Evolutionary conservation across 2,113 vertebrate genomes (phyloP).

Genomic region (Tachuris rubrigastra): DNA sequence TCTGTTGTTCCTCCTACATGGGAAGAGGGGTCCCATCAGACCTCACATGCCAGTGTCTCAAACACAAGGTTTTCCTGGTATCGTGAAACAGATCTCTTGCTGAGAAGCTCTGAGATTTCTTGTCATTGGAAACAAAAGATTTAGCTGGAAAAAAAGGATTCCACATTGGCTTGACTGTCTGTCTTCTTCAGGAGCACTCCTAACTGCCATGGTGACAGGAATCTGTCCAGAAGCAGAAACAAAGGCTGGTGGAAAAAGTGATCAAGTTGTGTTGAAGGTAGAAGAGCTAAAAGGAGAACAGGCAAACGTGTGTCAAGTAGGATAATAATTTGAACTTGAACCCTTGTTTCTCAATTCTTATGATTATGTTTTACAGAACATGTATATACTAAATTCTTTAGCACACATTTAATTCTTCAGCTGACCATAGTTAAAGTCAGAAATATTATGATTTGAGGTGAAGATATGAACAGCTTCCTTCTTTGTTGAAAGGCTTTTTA

Average conservation of each 20-base stretch:
- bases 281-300: neutral
- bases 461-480: neutral
- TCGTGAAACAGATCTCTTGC: neutral
- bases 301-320: neutral
- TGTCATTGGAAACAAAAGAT: neutral
- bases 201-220: accelerated
- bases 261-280: neutral
- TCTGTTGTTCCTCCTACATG: neutral
- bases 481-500: neutral
- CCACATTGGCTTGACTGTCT: neutral
- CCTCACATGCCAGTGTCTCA: neutral
- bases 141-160: neutral
- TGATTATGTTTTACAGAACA: neutral
- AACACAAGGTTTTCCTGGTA: neutral
- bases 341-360: neutral
- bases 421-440: neutral
- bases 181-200: neutral
- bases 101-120: neutral
- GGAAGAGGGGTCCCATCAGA: neutral
- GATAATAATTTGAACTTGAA: neutral
- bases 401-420: neutral
- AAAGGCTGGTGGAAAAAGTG: neutral
- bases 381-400: neutral
- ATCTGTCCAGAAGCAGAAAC: neutral
- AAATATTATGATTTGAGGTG: neutral